A percentile compares a stretch with the other conserved stretches of the same genome.
Evolutionary conservation across 2,797 vertebrate genomes (phyloP).

Genomic region (Apogon talboti): DNA sequence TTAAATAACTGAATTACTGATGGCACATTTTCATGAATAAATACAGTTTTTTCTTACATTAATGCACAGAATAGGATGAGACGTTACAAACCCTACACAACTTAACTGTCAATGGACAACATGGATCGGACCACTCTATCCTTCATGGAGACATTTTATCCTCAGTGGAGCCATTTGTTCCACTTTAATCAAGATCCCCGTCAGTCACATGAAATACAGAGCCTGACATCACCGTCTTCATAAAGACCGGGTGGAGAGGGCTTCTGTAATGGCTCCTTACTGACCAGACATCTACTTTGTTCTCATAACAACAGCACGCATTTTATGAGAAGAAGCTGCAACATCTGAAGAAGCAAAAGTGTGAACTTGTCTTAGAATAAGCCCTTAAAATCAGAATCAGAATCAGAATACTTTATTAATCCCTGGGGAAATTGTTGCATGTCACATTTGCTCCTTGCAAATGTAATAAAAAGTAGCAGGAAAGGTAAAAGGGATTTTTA

Average conservation of each 20-base stretch:
- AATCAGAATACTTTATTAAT: too few relatives aligned
- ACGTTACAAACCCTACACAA: not conserved
- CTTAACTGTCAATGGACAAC: constrained; percentile 12
- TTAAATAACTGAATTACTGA: too few relatives aligned
- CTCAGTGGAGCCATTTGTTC: constrained; percentile 7
- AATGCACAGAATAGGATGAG: too few relatives aligned
- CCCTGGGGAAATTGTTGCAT: too few relatives aligned
- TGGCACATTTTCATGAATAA: too few relatives aligned
- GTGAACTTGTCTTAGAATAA: too few relatives aligned
- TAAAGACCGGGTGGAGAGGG: constrained; percentile 10
- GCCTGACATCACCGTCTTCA: constrained; percentile 36
- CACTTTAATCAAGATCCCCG: constrained; percentile 53
- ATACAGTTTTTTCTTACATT: too few relatives aligned
- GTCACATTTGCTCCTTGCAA: too few relatives aligned
- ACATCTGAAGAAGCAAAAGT: not conserved
- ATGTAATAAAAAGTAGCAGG: too few relatives aligned
- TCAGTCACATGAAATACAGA: constrained; percentile 39
- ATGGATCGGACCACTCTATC: constrained; percentile 37
- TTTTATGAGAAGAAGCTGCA: constrained; percentile 1
- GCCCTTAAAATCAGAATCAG: too few relatives aligned
- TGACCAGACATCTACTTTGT: not conserved
- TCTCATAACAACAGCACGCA: constrained; percentile 1
- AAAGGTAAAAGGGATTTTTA: too few relatives aligned
- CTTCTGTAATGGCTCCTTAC: constrained; percentile 6
- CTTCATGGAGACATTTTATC: constrained; percentile 49